Base-by-base conservation (phyloP, 2,797 vertebrate species). In the Chiroxiphia lanceolata region DNA sequence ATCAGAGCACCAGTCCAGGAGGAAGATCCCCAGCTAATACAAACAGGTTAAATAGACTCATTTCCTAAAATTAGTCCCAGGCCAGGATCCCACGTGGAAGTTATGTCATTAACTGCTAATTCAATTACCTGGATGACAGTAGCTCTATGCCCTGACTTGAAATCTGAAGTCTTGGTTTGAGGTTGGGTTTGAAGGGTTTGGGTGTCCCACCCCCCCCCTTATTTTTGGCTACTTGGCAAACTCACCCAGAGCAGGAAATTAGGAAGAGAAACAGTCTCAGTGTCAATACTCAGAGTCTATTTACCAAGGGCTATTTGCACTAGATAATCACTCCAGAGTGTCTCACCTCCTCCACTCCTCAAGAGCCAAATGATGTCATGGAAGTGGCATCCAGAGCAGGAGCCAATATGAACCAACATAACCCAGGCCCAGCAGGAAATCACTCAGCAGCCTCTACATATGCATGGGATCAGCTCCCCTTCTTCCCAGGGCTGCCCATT, bases 271-370 rank as follows among this genome's bases (percentile, higher is more conserved):
- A 88, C 74, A 72, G 88, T 91, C 56, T 85, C 71, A 21, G 77
- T 81, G 76, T 96, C 87, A 69, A 85, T 87, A 92, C 87, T 91
- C 45, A 3, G 45, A 82, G 45, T 33, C 67, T 96, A 40, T 97
- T 97, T 89, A 63, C 89, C 89, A 67, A 38, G 68, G 81, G 67
- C 94, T 92, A 77, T 98, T 98, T 98, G 96, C 96, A 93, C 97
- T 96, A 93, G 97, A 97, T 97, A 98, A 97, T 95, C 76, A 13
- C 71, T 51, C 79, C n/a, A 47, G 42, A 94, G 87, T 72, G 91
- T 93, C 95, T 95, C 96, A 83, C 80, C 89, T 93, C 88, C 78
- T 95, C 83, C 81, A 51, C 83, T 93, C 68, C 16, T 71, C 87
- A 78, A 90, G 94, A 83, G 91, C 93, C 93, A 56, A 59, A 42